phyloP scores from a whole-genome alignment of 2,113 vertebrate genomes.

The Eubucco bourcierii region DNA sequence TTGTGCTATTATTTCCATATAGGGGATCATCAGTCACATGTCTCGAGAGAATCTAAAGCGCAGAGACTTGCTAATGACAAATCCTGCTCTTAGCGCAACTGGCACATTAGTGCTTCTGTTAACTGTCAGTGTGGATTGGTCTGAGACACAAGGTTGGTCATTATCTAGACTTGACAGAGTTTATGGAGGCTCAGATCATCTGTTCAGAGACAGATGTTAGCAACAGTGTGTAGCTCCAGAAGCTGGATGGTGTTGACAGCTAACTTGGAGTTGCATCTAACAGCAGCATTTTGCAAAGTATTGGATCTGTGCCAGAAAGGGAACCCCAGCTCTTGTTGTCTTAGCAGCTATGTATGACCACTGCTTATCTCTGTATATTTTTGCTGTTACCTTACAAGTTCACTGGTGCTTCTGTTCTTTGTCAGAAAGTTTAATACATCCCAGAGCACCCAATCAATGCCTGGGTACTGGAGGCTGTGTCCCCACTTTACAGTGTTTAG shows the following conservation, averaged over 20 bases:
- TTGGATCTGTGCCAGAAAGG: neutral
- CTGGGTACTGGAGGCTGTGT: neutral
- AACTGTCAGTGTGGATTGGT: neutral
- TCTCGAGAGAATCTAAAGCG: neutral
- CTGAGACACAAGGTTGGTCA: neutral
- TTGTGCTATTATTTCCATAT: neutral
- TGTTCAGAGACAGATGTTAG: neutral
- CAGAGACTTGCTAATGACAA: neutral
- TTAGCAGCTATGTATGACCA: neutral
- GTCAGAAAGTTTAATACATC: constrained; percentile 48
- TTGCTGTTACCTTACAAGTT: constrained; percentile 32
- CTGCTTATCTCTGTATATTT: constrained; percentile 15
- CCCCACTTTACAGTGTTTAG: constrained; percentile 35
- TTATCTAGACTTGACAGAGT: neutral
- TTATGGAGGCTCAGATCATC: neutral
- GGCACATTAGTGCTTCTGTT: neutral
- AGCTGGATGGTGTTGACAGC: constrained; percentile 47
- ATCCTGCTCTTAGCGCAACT: neutral
- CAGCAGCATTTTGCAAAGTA: constrained; percentile 11
- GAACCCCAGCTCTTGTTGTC: constrained; percentile 22
- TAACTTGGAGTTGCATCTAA: constrained; percentile 1
- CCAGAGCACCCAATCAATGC: constrained; percentile 9
- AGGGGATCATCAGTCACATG: neutral
- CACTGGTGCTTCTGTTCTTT: constrained; percentile 34
- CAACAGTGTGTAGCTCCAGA: neutral